Evolutionary conservation across 2,888 invertebrate genomes (phyloP), one percentile per base, ranked within the genome.

Genomic region (Colletes collaris): DNA sequence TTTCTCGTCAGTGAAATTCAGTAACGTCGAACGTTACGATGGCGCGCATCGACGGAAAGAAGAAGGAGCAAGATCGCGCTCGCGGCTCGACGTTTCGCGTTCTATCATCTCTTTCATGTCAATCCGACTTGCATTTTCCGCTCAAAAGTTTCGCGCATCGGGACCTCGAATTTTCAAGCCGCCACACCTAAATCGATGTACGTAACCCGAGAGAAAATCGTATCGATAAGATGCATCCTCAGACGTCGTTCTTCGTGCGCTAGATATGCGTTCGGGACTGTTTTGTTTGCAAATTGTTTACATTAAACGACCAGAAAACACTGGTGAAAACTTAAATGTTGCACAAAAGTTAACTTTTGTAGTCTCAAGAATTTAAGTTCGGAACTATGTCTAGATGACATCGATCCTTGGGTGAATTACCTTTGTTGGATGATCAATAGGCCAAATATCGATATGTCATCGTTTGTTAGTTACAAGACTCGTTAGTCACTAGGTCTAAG

Each of bases 71-170:
- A 79, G 67, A 72, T 79, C 63, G 68, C 56, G 62, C 35, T 40
- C 49, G 56, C 19, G 56, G 35, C 63, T 75, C 75, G 73, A 79
- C 79, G 52, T 77, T 70, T 56, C 60, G 37, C 60, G 72, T 73
- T 55, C 78, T n/a, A 49, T 67, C 73, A 63, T 79, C 58, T 63
- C 74, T 70, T 74, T 79, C 74, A 67, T 56, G 79, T 69, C 77
- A 73, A 78, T 81, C 79, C 74, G 70, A 60, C 69, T 72, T 62
- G 69, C 65, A 63, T 80, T 78, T 80, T 77, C 72, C 73, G 68
- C 66, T 79, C 66, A 65, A 78, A 79, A 79, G 73, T 81, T 74
- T 67, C 62, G 55, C 63, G 13, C 63, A 59, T 35, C 67, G 67
- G 66, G 49, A 74, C 66, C 60, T 81, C 56, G 79, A 79, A 70